These are phyloP conservation scores for Gallinago media DNA, from an alignment of 2,113 vertebrate species.

Conservation along the genomic window DNA sequence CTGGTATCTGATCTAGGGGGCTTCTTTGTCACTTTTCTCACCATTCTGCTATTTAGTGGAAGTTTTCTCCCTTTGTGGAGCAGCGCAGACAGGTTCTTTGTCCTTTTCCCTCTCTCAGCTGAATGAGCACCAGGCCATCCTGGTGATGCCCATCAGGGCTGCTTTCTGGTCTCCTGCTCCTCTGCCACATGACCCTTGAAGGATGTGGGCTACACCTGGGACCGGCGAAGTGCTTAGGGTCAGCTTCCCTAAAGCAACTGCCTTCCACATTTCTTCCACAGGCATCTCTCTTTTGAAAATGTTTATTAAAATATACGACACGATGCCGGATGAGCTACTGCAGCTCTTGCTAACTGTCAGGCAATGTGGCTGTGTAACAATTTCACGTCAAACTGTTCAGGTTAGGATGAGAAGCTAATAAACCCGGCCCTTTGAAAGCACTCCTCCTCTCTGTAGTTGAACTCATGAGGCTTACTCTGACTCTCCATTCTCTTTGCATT, in stretches of 20 bases:
- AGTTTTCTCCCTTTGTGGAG: background rate
- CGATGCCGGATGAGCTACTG: background rate
- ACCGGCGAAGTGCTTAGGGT: background rate
- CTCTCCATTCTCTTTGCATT: conserved; percentile 50
- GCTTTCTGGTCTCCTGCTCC: background rate
- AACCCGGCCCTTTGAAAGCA: background rate
- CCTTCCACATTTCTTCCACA: background rate
- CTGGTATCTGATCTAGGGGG: background rate
- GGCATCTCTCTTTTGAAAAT: background rate
- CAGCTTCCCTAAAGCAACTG: background rate
- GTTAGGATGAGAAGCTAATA: conserved; percentile 36
- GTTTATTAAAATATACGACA: background rate
- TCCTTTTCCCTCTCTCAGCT: background rate
- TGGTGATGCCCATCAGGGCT: background rate
- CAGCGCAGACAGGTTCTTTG: background rate
- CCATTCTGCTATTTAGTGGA: background rate
- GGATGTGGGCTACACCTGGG: background rate
- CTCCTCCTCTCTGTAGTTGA: conserved; percentile 10
- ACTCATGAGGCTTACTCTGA: conserved; percentile 16
- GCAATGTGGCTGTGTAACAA: background rate
- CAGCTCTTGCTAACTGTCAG: background rate
- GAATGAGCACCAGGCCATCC: background rate
- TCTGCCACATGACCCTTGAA: conserved; percentile 5
- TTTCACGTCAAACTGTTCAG: background rate
- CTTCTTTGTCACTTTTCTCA: background rate